phyloP scores from a whole-genome alignment of 2,797 vertebrate species.

The Myotis planiceps region DNA sequence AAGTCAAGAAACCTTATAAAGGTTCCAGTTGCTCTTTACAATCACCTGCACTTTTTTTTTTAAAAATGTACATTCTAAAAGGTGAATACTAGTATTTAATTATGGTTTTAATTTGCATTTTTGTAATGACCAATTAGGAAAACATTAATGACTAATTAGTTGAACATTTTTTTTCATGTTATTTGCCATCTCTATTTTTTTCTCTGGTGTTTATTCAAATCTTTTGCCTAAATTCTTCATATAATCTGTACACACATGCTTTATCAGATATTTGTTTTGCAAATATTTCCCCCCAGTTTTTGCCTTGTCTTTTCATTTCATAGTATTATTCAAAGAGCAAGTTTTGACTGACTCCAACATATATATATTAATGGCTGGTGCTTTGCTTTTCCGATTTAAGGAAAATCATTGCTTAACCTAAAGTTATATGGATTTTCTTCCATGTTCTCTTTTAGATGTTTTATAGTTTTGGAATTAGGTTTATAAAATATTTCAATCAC shows the following conservation, averaged over 20 bases:
- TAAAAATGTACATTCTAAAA: not conserved
- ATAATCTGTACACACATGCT: not conserved
- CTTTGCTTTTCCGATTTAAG: not conserved
- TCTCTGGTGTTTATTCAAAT: not conserved
- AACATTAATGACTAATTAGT: not conserved
- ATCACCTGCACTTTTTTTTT: not conserved
- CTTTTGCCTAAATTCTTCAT: not conserved
- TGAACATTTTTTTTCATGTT: not conserved
- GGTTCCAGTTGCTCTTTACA: not conserved
- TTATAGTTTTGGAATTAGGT: not conserved
- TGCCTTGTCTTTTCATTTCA: not conserved
- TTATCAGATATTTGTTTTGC: not conserved
- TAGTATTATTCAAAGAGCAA: not conserved
- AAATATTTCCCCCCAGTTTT: not conserved
- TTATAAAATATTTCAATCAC: not conserved
- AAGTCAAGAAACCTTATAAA: not conserved
- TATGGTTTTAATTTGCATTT: not conserved
- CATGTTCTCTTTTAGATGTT: not conserved
- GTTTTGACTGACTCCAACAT: not conserved
- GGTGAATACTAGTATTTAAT: not conserved
- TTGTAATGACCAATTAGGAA: not conserved
- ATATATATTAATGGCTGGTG: not conserved
- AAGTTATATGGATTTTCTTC: not conserved
- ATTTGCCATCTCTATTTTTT: not conserved
- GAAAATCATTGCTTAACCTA: not conserved